These are phyloP conservation scores for Scaeva pyrastri DNA, from an alignment of 2,888 invertebrate species.

Conservation along the genomic window DNA sequence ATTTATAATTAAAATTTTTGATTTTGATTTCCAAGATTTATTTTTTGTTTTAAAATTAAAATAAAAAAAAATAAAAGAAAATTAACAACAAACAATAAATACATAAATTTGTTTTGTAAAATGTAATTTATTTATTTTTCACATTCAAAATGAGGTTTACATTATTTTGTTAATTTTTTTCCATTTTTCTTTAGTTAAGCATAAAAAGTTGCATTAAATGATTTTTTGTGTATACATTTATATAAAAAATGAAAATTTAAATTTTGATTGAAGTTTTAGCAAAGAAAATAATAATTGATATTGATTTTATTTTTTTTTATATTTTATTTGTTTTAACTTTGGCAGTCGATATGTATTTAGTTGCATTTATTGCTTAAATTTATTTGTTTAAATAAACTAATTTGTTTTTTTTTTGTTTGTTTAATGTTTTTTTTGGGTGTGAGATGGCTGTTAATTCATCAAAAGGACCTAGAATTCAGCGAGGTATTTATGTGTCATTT, in stretches of 20 bases:
- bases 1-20: slow-evolving; percentile 36
- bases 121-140: not conserved
- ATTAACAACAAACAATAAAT: too few relatives aligned
- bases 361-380: slow-evolving; percentile 72
- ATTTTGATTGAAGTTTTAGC: slow-evolving; percentile 26
- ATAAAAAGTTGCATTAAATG: slow-evolving; percentile 27
- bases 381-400: slow-evolving; percentile 34
- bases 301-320: not conserved
- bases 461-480: slow-evolving; percentile 10
- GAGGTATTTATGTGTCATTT: not conserved
- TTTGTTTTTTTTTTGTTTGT: not conserved
- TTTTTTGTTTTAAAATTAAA: slow-evolving; percentile 9
- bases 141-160: slow-evolving; percentile 44
- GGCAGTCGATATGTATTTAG: slow-evolving; percentile 75
- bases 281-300: slow-evolving; percentile 29
- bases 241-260: not conserved
- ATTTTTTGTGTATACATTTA: not conserved
- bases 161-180: slow-evolving; percentile 21
- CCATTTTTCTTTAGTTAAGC: slow-evolving; percentile 29
- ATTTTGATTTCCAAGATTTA: slow-evolving; percentile 59
- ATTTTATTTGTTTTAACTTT: slow-evolving; percentile 46
- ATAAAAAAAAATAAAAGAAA: not conserved
- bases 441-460: slow-evolving; percentile 52
- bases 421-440: not conserved
- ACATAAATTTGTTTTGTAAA: slow-evolving; percentile 6